phyloP scores from a whole-genome alignment of 2,797 vertebrate genomes.

The Strix occidentalis region DNA sequence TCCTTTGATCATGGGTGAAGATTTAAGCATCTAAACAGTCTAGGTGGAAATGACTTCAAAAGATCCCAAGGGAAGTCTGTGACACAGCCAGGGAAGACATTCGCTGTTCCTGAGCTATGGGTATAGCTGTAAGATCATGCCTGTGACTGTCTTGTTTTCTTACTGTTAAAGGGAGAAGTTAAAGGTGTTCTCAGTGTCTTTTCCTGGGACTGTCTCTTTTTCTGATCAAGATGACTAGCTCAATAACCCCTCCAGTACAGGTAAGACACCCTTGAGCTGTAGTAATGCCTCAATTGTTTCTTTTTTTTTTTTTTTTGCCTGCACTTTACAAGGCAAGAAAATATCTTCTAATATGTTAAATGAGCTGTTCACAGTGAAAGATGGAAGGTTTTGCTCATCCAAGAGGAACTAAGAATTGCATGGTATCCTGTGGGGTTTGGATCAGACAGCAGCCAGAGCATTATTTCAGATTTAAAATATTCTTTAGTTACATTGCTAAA shows the following conservation, averaged over 20 bases:
- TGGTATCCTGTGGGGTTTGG: background rate
- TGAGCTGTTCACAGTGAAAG: constrained; percentile 20
- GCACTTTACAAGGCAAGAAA: background rate
- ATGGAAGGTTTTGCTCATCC: constrained; percentile 16
- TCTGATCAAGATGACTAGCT: background rate
- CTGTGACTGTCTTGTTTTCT: background rate
- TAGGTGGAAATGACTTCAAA: background rate
- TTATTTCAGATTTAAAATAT: constrained; percentile 26
- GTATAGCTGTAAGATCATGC: background rate
- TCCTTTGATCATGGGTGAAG: background rate
- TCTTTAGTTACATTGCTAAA: background rate
- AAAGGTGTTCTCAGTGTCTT: background rate
- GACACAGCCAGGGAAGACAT: background rate
- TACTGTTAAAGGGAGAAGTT: background rate
- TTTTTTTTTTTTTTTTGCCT: background rate
- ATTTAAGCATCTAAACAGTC: background rate
- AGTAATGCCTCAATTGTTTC: background rate
- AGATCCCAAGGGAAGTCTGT: background rate
- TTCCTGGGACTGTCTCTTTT: background rate
- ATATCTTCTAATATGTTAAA: constrained; percentile 20
- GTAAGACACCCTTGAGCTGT: background rate
- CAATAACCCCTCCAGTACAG: background rate
- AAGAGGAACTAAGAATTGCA: background rate
- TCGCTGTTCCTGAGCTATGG: background rate
- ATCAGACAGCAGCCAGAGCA: background rate